These are phyloP conservation scores for Homarus gammarus DNA, from an alignment of 2,888 invertebrate genomes.

Conservation along the genomic window DNA sequence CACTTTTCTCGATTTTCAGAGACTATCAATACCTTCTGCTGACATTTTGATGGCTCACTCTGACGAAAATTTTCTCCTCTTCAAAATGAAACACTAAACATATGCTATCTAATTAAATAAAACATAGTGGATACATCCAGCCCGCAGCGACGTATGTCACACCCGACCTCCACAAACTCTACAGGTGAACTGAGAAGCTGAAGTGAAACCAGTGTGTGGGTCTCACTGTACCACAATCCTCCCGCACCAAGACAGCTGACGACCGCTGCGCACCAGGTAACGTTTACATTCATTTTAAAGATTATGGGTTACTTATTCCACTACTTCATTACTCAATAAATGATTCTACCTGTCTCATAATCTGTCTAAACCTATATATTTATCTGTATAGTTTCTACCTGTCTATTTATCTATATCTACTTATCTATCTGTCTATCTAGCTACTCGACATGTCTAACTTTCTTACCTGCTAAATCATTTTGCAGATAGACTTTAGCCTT, in stretches of 20 bases:
- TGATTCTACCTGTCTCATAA: too few species aligned
- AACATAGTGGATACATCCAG: neutral
- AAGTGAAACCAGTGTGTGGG: neutral
- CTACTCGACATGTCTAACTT: too few species aligned
- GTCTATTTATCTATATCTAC: too few species aligned
- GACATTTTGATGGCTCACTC: neutral
- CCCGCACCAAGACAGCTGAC: neutral
- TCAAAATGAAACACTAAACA: neutral
- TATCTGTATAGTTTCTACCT: too few species aligned
- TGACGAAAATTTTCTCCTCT: neutral
- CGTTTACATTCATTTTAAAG: too few species aligned
- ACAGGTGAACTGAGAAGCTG: slow-evolving; percentile 1
- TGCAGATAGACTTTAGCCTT: too few species aligned
- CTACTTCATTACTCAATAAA: too few species aligned
- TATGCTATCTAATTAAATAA: neutral
- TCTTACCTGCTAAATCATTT: too few species aligned
- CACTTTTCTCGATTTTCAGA: neutral
- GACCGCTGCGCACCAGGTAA: neutral
- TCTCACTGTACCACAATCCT: neutral
- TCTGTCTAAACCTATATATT: too few species aligned
- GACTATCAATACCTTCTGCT: neutral
- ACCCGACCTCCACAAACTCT: neutral
- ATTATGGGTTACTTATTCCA: too few species aligned
- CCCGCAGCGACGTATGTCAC: neutral
- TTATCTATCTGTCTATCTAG: too few species aligned